A percentile compares a stretch with the other conserved stretches of the same genome.
phyloP scores from a whole-genome alignment of 2,797 vertebrate species.

The Pangasius mekongensis region DNA sequence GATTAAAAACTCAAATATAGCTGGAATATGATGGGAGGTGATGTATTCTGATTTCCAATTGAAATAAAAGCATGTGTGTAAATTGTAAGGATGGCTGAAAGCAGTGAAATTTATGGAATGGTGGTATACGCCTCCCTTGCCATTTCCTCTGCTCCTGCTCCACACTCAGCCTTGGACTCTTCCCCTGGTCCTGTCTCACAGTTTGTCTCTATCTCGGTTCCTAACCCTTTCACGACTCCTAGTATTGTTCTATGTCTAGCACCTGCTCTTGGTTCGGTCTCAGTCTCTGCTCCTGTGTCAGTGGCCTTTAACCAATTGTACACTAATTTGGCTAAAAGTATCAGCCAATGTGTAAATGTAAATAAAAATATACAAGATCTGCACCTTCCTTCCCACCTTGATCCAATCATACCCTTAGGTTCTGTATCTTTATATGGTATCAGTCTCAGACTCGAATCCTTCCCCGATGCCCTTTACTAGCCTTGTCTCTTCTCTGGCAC shows the following conservation, averaged over 20 bases:
- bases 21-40: background rate
- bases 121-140: constrained; percentile 17
- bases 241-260: background rate
- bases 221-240: background rate
- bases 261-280: background rate
- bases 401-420: background rate
- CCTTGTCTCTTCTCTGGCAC: background rate
- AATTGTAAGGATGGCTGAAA: constrained; percentile 34
- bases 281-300: background rate
- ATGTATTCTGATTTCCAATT: constrained; percentile 53
- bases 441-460: background rate
- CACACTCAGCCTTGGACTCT: background rate
- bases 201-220: background rate
- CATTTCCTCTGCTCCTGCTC: background rate
- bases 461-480: background rate
- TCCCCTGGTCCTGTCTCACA: background rate
- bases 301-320: background rate
- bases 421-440: background rate
- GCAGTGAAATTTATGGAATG: constrained; percentile 42
- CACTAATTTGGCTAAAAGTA: background rate
- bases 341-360: background rate
- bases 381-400: background rate
- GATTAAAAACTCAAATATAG: constrained; percentile 48
- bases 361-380: background rate
- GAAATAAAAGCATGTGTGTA: constrained; percentile 55